phyloP scores from a whole-genome alignment of 2,797 vertebrate species.

The Gymnodraco acuticeps region DNA sequence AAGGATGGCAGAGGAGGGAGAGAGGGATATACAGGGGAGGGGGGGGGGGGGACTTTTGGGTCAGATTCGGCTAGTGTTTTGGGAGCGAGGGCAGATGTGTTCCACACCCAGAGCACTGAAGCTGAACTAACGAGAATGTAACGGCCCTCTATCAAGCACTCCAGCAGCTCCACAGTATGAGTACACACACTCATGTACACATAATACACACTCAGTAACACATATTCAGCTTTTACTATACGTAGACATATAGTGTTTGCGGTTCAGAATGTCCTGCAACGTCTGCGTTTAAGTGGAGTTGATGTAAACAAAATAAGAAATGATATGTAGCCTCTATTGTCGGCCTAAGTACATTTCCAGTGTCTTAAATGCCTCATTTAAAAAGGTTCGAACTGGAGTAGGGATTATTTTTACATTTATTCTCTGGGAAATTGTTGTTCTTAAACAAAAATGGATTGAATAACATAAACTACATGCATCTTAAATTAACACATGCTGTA shows the following conservation, averaged over 20 bases:
- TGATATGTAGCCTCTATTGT: not conserved
- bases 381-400: not conserved
- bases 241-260: not conserved
- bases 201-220: slow-evolving; percentile 24
- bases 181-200: slow-evolving; percentile 17
- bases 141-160: slow-evolving; percentile 71
- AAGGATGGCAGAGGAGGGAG: slow-evolving; percentile 9
- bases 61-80: slow-evolving; percentile 50
- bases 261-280: not conserved
- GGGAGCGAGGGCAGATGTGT: slow-evolving; percentile 72
- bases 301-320: not conserved
- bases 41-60: slow-evolving; percentile 49
- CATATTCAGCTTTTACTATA: slow-evolving; percentile 16
- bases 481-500: not conserved
- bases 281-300: not conserved
- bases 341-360: not conserved
- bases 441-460: not conserved
- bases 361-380: not conserved
- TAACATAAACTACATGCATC: not conserved
- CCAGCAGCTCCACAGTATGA: slow-evolving; percentile 34
- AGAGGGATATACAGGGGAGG: slow-evolving; percentile 24
- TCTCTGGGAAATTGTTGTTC: not conserved
- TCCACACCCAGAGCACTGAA: slow-evolving; percentile 65
- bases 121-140: slow-evolving; percentile 81
- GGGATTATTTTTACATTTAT: not conserved